A percentile compares a stretch with the other conserved stretches of the same genome.
These are phyloP conservation scores for Spatula clypeata DNA, from an alignment of 2,797 vertebrate species.

Conservation along the genomic window DNA sequence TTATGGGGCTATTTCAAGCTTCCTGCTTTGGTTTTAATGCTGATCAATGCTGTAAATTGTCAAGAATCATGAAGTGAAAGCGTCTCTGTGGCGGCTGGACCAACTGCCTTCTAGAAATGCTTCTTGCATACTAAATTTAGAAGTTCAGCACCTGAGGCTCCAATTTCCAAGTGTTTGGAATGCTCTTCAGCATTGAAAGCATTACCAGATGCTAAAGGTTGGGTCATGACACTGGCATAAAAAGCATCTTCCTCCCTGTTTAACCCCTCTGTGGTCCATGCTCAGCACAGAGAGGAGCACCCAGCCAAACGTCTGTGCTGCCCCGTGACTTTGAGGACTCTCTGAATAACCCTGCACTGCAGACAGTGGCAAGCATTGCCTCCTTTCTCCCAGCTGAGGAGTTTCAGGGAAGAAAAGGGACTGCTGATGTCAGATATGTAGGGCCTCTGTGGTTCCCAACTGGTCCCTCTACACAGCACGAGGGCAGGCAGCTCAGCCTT, in stretches of 20 bases:
- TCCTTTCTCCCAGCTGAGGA: not conserved
- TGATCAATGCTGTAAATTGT: conserved; percentile 34
- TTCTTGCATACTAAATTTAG: conserved; percentile 22
- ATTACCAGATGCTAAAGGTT: not conserved
- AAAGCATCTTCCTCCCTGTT: not conserved
- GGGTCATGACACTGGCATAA: not conserved
- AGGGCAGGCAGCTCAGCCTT: not conserved
- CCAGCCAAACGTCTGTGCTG: not conserved
- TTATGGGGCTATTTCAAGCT: conserved; percentile 58
- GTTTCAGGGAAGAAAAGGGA: not conserved
- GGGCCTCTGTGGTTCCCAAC: not conserved
- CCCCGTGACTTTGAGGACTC: not conserved
- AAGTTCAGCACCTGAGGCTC: conserved; percentile 6
- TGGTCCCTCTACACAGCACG: not conserved
- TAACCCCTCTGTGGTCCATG: not conserved
- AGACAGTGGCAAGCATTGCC: no score
- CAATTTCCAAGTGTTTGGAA: not conserved
- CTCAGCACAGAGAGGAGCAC: not conserved
- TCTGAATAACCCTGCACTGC: not conserved
- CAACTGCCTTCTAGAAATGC: conserved; percentile 1
- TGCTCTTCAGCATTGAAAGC: not conserved
- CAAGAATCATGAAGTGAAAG: conserved; percentile 34
- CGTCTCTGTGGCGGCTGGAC: not conserved
- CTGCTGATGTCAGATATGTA: not conserved
- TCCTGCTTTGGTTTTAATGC: conserved; percentile 60